Evolutionary conservation across 2,797 vertebrate species (phyloP), one percentile per base, ranked within the genome.

Genomic region (Rhabdomys pumilio): DNA sequence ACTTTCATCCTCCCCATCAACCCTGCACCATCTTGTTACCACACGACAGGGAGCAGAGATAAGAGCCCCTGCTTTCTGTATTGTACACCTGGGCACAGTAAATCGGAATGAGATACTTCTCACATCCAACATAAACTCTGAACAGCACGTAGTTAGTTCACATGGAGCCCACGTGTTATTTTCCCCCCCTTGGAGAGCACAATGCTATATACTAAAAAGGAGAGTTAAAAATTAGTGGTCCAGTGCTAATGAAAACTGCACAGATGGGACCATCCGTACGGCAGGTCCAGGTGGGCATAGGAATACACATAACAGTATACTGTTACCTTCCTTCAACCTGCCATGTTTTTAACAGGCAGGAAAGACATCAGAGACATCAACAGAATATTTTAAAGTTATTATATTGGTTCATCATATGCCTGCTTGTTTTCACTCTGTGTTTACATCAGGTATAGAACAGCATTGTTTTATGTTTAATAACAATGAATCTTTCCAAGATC

Each of bases 81-180:
- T 87, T 15, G 9, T 67, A 73, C 26, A 13, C 1, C 69, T 77
- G 38, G 94, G 67, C 6, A 2, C 34, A 50, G 31, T 73, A 61
- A 80, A 72, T 61, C 55, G 47, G 67, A 44, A 31, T 81, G 29
- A 55, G 69, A 1, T 41, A 11, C 41, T 63, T 93, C 38, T 92
- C 75, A 61, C 31, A 83, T 15, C 53, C 50, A 91, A n/a, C 29
- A 22, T 5, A 81, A n/a, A 63, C 5, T 72, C 76, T 93, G 72
- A 93, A 61, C 34, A 80, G 81, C n/a, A 84, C 50, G 10, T 59
- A 47, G 26, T 67, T 89, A 69, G 90, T 82, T 95, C 47, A 47
- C 41, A 53, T 38, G 29, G 50, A 87, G 6, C 41, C 50, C 13
- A 4, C 41, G 19, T 87, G 55, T 72, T 31, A 3, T 80, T 65